Conservation (phyloP, 1,140 invertebrate genomes). For the Adoxophyes honmai region DNA sequence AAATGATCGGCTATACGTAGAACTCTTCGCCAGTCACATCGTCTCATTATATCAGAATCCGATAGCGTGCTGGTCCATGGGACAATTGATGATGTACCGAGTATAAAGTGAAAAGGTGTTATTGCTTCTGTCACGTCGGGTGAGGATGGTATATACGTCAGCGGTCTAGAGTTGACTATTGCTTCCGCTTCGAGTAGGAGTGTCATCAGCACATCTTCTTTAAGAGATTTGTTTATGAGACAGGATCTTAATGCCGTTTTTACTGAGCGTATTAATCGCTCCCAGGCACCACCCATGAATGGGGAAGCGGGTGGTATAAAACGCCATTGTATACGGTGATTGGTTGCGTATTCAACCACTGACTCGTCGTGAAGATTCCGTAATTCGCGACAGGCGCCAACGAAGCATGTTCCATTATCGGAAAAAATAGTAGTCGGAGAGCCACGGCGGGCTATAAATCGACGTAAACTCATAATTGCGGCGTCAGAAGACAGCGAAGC, state of each 20-base stretch:
- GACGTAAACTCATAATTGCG: constrained; percentile 44
- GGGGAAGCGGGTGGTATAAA: constrained; percentile 40
- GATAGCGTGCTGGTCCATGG: too few relatives aligned
- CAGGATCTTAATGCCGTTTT: constrained; percentile 22
- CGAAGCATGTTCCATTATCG: constrained; percentile 56
- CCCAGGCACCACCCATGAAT: constrained; percentile 48
- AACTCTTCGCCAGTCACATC: too few relatives aligned
- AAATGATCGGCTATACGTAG: too few relatives aligned
- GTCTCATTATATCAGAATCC: too few relatives aligned
- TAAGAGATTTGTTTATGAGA: constrained; percentile 16
- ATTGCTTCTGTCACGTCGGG: too few relatives aligned
- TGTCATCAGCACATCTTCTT: constrained; percentile 23
- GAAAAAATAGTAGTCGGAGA: constrained; percentile 29
- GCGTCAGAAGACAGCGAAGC: constrained; percentile 18
- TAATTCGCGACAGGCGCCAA: not conserved
- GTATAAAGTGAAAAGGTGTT: too few relatives aligned
- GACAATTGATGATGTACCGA: too few relatives aligned
- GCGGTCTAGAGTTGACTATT: constrained; percentile 23
- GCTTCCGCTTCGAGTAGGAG: constrained; percentile 26
- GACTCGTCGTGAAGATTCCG: not conserved
- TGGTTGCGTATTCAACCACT: not conserved
- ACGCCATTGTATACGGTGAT: constrained; percentile 20
- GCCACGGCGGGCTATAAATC: constrained; percentile 57
- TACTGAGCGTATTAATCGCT: constrained; percentile 29
- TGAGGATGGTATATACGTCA: constrained; percentile 19